Base-by-base conservation (phyloP, 2,113 vertebrate species). In the Delphinapterus leucas region DNA sequence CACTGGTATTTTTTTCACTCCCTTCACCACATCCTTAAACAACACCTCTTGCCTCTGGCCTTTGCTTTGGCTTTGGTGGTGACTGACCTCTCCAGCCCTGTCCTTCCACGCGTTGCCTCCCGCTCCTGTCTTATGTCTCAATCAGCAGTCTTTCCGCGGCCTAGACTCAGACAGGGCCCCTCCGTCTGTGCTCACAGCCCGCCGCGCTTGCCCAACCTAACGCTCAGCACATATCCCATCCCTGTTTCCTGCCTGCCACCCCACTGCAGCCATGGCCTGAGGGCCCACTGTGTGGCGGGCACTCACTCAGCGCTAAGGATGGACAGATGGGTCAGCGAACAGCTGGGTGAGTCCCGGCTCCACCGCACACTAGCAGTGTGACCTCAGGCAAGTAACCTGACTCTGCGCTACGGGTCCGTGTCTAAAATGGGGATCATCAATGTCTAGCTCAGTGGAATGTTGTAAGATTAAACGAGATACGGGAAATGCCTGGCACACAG, bases 241-340 rank as follows among this genome's bases (percentile, higher is more conserved):
- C 44, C 76, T 80, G 0, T 31, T 33, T 58, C 18, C 83, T 1
- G 1, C 10, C 80, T n/a, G 36, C 49, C 11, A 0, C 0, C 55
- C 53, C 20, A 8, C n/a, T 1, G 26, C 21, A 36, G 12, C 47
- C 33, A 0, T 1, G 5, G 5, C 44, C 60, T 2, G 8, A 7
- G 4, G 53, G 31, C 36, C 81, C 14, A 9, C 49, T 4, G 47
- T 11, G 31, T 23, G 2, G 76, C 0, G 0, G 67, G 47, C 31
- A 15, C 47, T 58, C 25, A 15, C 9, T 55, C 3, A 2, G 33
- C 82, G 25, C 31, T 20, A 5, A 0, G 36, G 44, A 7, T 0
- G 13, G 81, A 71, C 2, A 3, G 36, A 8, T 5, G 21, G 91
- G 2, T 28, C 18, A 41, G 65, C 41, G 47, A 70, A 86, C 5